Base-by-base conservation (phyloP, 35 echinoderm and acorn worm species). In the Diadema setosum region DNA sequence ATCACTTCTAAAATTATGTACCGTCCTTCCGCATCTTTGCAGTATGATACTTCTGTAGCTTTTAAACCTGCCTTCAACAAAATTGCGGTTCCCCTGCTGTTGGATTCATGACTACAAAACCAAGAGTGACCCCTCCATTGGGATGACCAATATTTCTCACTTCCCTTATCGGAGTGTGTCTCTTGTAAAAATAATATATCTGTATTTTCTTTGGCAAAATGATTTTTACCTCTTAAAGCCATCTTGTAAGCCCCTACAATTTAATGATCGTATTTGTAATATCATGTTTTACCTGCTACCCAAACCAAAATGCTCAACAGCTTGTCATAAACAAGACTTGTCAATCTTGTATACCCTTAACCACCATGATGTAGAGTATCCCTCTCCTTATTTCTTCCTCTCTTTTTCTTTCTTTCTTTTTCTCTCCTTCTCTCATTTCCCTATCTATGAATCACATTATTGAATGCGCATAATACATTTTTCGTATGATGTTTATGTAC, bases 181-280 rank as follows among this genome's bases (percentile, higher is more conserved):
- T 81, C 76, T 27, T 81, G 76, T n/a, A n/a, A 42, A 81, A 45
- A 81, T n/a, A 81, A 27, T 5, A 39, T 26, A 81, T 81, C 76
- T 44, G 27, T 42, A 5, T 81, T 42, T 14, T 46, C 17, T 45
- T 81, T 81, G 8, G 27, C 35, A 45, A 81, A 81, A 39, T 45
- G 46, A 81, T 45, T 81, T 16, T 16, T 81, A 5, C 26, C 46
- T 81, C 17, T 43, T 35, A 11, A 44, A 44, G 46, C 24, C 24
- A 46, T 42, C 33, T 24, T 81, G 76, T 18, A 81, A 21, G 21
- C 76, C 76, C 39, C 76, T 81, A 42, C 21, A 81, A 45, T 81
- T 81, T 44, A 81, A 81, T 12, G 41, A 16, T 5, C 37, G 6
- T 15, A 81, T 42, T 45, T 81, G 7, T 50, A 50, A 50, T 50